Conservation (phyloP, 2,888 invertebrate genomes). For the Macropis europaea region DNA sequence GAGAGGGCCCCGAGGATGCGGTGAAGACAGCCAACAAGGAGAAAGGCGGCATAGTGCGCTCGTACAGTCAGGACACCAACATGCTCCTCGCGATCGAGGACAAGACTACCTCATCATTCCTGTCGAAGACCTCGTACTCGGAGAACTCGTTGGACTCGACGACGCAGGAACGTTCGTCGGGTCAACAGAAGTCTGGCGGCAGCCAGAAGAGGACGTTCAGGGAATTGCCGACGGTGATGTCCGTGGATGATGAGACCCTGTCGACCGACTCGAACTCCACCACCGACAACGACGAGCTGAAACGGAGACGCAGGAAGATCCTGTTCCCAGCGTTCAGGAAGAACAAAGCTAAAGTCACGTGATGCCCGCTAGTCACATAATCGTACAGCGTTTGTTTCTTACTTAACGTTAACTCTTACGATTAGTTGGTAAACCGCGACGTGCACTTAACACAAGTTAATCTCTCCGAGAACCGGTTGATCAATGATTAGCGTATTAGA, state of each 20-base stretch:
- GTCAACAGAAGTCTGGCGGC: neutral
- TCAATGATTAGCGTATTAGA: slow-evolving; percentile 35
- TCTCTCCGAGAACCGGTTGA: slow-evolving; percentile 24
- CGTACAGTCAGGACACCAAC: slow-evolving; percentile 81
- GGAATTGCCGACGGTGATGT: slow-evolving; percentile 74
- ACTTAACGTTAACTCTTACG: slow-evolving; percentile 54
- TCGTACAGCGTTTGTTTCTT: slow-evolving; percentile 38
- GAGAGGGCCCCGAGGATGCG: slow-evolving; percentile 66
- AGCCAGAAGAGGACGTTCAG: slow-evolving; percentile 57
- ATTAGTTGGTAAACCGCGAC: slow-evolving; percentile 48
- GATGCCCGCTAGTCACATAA: slow-evolving; percentile 69
- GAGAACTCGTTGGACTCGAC: slow-evolving; percentile 79
- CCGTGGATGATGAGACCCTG: slow-evolving; percentile 84
- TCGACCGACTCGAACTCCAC: slow-evolving; percentile 87
- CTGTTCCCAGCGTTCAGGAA: slow-evolving; percentile 85
- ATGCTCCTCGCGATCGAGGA: slow-evolving; percentile 68
- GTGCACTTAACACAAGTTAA: slow-evolving; percentile 51
- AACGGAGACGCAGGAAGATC: slow-evolving; percentile 84
- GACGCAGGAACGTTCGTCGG: slow-evolving; percentile 4
- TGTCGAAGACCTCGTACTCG: slow-evolving; percentile 81
- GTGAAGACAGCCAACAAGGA: slow-evolving; percentile 41
- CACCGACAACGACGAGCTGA: slow-evolving; percentile 83
- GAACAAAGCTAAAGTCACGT: slow-evolving; percentile 80
- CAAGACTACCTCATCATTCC: slow-evolving; percentile 65
- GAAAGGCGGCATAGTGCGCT: slow-evolving; percentile 77